Conservation (phyloP, 2,888 invertebrate species). For the Nezara viridula region DNA sequence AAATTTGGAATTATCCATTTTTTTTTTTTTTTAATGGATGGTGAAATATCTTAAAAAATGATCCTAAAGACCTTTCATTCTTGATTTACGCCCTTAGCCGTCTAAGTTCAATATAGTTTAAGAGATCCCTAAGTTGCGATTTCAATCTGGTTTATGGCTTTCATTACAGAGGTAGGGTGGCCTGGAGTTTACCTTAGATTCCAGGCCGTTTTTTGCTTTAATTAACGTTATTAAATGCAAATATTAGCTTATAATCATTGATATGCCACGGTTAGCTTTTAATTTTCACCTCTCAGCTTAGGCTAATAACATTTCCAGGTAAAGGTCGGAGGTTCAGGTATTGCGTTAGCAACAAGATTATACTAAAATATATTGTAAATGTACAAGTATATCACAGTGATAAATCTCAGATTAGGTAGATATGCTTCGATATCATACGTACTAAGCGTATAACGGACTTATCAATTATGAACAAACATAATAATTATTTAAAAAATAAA, state of each 20-base stretch:
- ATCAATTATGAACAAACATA: too few relatives aligned
- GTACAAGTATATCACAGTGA: too few relatives aligned
- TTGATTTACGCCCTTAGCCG: not conserved
- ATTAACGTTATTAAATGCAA: slow-evolving; percentile 5
- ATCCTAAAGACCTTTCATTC: not conserved
- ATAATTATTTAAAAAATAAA: too few relatives aligned
- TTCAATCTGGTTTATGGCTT: slow-evolving; percentile 9
- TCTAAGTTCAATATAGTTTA: not conserved
- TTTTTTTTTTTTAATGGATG: too few relatives aligned
- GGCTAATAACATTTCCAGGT: not conserved
- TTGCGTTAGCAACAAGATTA: too few relatives aligned
- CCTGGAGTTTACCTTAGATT: not conserved
- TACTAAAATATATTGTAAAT: too few relatives aligned
- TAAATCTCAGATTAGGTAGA: too few relatives aligned
- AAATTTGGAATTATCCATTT: too few relatives aligned
- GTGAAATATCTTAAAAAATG: not conserved
- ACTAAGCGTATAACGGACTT: too few relatives aligned
- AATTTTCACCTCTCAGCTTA: not conserved
- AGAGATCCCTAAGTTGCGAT: not conserved
- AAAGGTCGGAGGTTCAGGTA: not conserved
- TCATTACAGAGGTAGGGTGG: not conserved
- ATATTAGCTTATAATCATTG: not conserved
- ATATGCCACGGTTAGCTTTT: not conserved
- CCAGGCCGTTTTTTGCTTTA: not conserved
- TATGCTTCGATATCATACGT: too few relatives aligned